These are phyloP conservation scores for Matsumyia berberina DNA, from an alignment of 2,888 invertebrate species.

Conservation along the genomic window DNA sequence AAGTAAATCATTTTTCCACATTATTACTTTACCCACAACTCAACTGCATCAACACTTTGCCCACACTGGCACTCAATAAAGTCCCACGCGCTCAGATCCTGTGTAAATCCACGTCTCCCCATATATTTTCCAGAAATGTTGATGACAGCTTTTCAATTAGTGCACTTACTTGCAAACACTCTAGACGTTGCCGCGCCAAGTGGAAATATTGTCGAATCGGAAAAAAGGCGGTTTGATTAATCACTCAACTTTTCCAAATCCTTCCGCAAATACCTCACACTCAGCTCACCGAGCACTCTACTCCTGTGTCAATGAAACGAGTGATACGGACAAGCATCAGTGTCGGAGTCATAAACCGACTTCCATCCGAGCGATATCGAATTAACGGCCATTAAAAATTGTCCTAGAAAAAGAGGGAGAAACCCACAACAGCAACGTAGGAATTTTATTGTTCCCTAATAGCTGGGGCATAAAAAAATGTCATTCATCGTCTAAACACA, in stretches of 20 bases:
- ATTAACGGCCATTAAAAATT: constrained; percentile 37
- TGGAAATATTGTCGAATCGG: constrained; percentile 7
- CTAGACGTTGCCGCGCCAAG: constrained; percentile 10
- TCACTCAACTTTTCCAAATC: constrained; percentile 56
- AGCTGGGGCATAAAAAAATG: constrained; percentile 29
- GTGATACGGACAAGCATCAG: background rate
- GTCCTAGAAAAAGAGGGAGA: constrained; percentile 5
- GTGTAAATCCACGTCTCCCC: background rate
- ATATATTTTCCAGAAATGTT: constrained; percentile 44
- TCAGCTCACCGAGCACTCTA: background rate
- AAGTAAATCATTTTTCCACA: background rate
- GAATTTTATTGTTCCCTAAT: constrained; percentile 46
- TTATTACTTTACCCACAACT: background rate
- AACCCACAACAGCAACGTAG: constrained; percentile 2
- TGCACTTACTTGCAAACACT: constrained; percentile 58
- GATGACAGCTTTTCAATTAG: constrained; percentile 66
- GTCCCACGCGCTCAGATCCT: background rate
- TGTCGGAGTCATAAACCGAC: constrained; percentile 29
- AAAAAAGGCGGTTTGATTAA: constrained; percentile 40
- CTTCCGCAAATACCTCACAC: constrained; percentile 26
- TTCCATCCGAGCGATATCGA: constrained; percentile 40
- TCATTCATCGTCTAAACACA: constrained; percentile 33
- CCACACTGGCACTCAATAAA: too few species aligned
- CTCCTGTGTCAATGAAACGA: background rate
- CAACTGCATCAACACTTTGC: background rate